Evolutionary conservation across 2,888 invertebrate genomes (phyloP).

Genomic region (Antheraea yamamai): DNA sequence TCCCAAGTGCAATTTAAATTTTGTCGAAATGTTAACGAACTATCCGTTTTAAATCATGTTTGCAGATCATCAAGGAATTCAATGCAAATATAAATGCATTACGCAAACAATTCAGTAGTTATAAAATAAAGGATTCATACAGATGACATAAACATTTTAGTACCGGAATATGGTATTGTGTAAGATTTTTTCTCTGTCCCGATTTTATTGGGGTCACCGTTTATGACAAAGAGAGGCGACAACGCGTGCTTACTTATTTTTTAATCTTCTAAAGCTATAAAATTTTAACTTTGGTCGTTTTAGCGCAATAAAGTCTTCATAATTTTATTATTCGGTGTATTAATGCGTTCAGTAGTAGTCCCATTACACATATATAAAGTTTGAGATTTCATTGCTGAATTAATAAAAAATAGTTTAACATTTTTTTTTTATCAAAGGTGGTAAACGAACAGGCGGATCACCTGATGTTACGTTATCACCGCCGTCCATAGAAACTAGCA

Average conservation of each 20-base stretch:
- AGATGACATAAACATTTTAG: constrained; percentile 3
- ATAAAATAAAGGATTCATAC: constrained; percentile 5
- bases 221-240: constrained; percentile 7
- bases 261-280: background rate
- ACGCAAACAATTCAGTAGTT: constrained; percentile 4
- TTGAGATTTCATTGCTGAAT: background rate
- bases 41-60: no score
- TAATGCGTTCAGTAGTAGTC: background rate
- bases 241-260: constrained; percentile 3
- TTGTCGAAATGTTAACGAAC: no score
- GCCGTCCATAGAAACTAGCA: no score
- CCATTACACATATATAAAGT: background rate
- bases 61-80: no score
- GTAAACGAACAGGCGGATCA: no score
- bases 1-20: no score
- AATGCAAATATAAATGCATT: background rate
- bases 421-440: no score
- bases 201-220: constrained; percentile 13
- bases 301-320: background rate
- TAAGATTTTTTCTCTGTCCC: constrained; percentile 6
- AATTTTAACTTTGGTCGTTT: background rate
- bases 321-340: background rate
- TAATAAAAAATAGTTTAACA: background rate
- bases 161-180: constrained; percentile 4
- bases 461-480: no score